Percentiles rank a stretch among this genome's conserved stretches.
Conservation (phyloP, 2,888 invertebrate species). For the Reticulitermes lucifugus region DNA sequence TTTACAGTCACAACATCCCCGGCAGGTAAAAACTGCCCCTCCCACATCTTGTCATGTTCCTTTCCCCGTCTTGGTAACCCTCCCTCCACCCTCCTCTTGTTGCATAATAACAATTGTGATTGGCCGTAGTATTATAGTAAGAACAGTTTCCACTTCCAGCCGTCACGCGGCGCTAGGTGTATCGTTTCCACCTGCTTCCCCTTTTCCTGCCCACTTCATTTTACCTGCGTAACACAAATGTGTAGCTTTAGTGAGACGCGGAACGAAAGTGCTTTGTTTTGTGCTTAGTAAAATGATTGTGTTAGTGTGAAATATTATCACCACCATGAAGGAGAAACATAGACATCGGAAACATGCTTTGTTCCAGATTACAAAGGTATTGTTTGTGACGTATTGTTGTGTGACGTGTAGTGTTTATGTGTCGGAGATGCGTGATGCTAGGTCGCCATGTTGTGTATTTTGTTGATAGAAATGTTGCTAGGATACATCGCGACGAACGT, state of each 20-base stretch:
- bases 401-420: conserved; percentile 19
- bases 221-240: conserved; percentile 22
- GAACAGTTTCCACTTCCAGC: conserved; percentile 25
- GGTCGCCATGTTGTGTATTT: conserved; percentile 28
- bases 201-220: conserved; percentile 1
- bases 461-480: conserved; percentile 28
- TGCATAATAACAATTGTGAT: conserved; percentile 34
- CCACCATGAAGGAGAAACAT: conserved; percentile 49
- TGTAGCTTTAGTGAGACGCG: neutral
- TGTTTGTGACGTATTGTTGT: neutral
- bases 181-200: conserved; percentile 2
- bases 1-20: neutral
- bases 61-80: neutral
- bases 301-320: conserved; percentile 12
- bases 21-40: neutral
- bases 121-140: conserved; percentile 41
- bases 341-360: conserved; percentile 65
- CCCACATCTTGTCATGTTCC: neutral
- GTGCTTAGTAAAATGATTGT: conserved; percentile 7
- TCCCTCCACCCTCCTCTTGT: neutral
- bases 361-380: conserved; percentile 81
- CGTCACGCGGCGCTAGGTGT: conserved; percentile 28
- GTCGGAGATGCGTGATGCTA: conserved; percentile 1
- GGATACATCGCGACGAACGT: neutral
- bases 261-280: neutral